phyloP scores from a whole-genome alignment of 1,140 invertebrate genomes.

The Drosophila albomicans region DNA sequence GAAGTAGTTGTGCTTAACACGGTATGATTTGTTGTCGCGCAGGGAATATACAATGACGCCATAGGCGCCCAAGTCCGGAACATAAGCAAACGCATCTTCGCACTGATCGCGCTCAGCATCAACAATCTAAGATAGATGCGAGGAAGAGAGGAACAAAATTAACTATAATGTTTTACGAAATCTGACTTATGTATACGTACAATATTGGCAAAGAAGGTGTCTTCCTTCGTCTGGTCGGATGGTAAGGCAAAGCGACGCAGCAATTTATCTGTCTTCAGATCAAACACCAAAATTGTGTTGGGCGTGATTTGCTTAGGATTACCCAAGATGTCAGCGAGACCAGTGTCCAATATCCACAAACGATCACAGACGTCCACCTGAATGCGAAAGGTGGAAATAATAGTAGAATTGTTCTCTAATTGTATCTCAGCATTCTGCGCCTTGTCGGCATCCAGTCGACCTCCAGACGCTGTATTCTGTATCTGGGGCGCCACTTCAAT shows the following conservation, averaged over 20 bases:
- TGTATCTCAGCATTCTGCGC: slow-evolving; percentile 71
- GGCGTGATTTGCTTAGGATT: slow-evolving; percentile 87
- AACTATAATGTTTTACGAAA: not conserved
- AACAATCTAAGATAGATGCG: slow-evolving; percentile 85
- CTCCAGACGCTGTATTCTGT: slow-evolving; percentile 69
- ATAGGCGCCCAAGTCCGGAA: slow-evolving; percentile 90
- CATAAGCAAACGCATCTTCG: slow-evolving; percentile 90
- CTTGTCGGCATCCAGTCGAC: slow-evolving; percentile 80
- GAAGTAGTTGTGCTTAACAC: slow-evolving; percentile 92
- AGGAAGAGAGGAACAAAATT: not conserved
- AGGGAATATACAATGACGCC: slow-evolving; percentile 91
- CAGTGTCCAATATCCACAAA: slow-evolving; percentile 91
- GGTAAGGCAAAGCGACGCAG: slow-evolving; percentile 89
- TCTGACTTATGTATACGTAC: slow-evolving; percentile 83
- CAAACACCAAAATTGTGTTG: slow-evolving; percentile 89
- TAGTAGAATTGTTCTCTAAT: slow-evolving; percentile 86
- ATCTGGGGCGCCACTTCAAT: slow-evolving; percentile 77
- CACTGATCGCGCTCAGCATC: slow-evolving; percentile 89
- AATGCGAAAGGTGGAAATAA: slow-evolving; percentile 89
- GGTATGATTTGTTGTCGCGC: slow-evolving; percentile 90
- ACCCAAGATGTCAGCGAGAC: slow-evolving; percentile 90
- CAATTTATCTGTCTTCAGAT: slow-evolving; percentile 90
- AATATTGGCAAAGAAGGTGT: slow-evolving; percentile 90
- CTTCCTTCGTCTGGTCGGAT: slow-evolving; percentile 88
- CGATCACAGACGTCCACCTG: slow-evolving; percentile 89